Percentiles rank a stretch among this genome's conserved stretches.
Conservation (phyloP, 1,140 invertebrate genomes). For the Macrobrachium rosenbergii region DNA sequence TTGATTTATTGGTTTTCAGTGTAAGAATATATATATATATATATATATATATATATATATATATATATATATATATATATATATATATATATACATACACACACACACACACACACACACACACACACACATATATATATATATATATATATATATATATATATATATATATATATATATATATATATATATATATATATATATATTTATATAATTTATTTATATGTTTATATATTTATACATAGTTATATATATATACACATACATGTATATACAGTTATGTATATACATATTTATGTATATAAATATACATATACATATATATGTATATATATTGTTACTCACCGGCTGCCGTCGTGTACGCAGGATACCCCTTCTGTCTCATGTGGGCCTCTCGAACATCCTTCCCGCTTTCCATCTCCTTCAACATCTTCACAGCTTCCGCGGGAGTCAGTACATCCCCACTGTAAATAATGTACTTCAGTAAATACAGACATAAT, state of each 20-base stretch:
- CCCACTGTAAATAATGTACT: conserved; percentile 74
- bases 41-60: not conserved
- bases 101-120: too few relatives aligned
- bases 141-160: not conserved
- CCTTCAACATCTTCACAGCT: conserved; percentile 81
- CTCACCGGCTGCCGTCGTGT: conserved; percentile 74
- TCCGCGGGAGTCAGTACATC: conserved; percentile 87
- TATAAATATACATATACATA: conserved; percentile 12
- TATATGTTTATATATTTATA: not conserved
- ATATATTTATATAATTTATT: not conserved
- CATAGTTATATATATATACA: not conserved
- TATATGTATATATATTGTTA: not conserved
- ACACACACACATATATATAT: too few relatives aligned
- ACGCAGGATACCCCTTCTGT: conserved; percentile 81
- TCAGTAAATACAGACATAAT: not conserved
- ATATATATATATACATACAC: not conserved
- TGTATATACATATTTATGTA: not conserved
- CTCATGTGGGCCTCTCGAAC: conserved; percentile 75
- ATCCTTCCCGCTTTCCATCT: conserved; percentile 74
- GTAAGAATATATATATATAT: too few relatives aligned
- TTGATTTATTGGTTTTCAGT: too few relatives aligned
- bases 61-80: not conserved
- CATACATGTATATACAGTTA: not conserved
- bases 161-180: not conserved
- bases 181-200: too few relatives aligned